Percentiles rank a stretch among this genome's conserved stretches.
phyloP scores from a whole-genome alignment of 2,113 vertebrate genomes.

The Dissostichus mawsoni region DNA sequence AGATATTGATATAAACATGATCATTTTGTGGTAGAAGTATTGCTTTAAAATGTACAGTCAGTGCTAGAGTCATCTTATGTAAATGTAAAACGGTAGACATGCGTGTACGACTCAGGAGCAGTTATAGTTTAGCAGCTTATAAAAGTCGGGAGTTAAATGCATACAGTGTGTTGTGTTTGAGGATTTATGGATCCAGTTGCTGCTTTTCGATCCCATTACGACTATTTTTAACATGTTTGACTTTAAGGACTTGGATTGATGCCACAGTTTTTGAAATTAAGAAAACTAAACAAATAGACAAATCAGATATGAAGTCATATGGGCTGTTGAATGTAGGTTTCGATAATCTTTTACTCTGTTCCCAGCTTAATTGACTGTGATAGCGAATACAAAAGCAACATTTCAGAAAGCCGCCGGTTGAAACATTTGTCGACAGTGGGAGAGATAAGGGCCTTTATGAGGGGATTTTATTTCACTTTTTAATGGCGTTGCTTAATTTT shows the following conservation, averaged over 20 bases:
- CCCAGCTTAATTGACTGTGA: neutral
- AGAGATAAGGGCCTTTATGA: conserved; percentile 4
- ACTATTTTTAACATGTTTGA: no score
- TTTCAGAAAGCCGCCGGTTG: neutral
- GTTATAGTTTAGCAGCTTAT: neutral
- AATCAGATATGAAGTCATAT: no score
- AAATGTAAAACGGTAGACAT: neutral
- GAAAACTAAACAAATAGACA: neutral
- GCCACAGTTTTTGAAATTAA: neutral
- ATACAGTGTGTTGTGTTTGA: neutral
- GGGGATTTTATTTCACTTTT: neutral
- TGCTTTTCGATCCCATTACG: no score
- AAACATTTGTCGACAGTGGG: neutral
- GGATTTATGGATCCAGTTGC: neutral
- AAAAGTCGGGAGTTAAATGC: neutral
- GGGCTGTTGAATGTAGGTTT: neutral
- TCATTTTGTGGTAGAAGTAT: no score
- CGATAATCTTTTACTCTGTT: neutral
- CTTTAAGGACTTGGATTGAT: no score
- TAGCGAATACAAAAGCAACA: neutral
- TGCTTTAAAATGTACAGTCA: neutral
- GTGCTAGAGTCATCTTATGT: neutral
- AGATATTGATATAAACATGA: no score
- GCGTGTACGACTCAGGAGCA: neutral
- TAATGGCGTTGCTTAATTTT: conserved; percentile 33